Conservation (phyloP, 2,113 vertebrate species). For the Pitta sordida region DNA sequence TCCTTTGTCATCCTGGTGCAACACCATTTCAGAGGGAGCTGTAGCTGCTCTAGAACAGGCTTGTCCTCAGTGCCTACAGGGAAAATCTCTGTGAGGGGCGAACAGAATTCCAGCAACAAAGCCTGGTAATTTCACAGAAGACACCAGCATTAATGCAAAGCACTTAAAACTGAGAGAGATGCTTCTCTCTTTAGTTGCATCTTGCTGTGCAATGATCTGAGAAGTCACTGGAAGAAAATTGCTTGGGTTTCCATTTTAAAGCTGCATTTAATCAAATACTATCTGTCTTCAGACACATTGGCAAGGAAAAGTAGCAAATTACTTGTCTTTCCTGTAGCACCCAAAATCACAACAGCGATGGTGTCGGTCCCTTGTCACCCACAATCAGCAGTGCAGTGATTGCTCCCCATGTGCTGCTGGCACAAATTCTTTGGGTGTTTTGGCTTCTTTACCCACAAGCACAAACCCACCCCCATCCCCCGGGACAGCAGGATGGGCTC, state of each 20-base stretch:
- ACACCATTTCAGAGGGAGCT: neutral
- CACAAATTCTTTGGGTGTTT: neutral
- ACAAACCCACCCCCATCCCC: neutral
- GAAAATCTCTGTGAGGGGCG: rapidly evolving
- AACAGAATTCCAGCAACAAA: neutral
- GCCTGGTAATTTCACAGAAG: neutral
- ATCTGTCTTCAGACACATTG: neutral
- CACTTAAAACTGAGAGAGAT: slow-evolving; percentile 10
- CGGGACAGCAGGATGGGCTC: rapidly evolving
- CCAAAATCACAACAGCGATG: neutral
- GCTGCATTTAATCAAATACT: slow-evolving; percentile 51
- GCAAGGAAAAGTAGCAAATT: neutral
- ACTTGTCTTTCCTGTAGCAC: neutral
- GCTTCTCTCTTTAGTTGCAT: slow-evolving; percentile 34
- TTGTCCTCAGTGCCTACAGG: rapidly evolving
- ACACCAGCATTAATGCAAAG: slow-evolving; percentile 12
- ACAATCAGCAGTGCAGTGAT: neutral
- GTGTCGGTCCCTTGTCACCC: neutral
- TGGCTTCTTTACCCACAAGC: neutral
- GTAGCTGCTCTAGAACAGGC: neutral
- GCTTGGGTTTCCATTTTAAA: slow-evolving; percentile 63
- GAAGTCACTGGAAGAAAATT: slow-evolving; percentile 59
- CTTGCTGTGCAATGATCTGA: slow-evolving; percentile 40
- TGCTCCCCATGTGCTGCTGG: no score
- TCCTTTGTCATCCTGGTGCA: neutral